Evolutionary conservation across 2,797 vertebrate genomes (phyloP).

Genomic region (Todus mexicanus): DNA sequence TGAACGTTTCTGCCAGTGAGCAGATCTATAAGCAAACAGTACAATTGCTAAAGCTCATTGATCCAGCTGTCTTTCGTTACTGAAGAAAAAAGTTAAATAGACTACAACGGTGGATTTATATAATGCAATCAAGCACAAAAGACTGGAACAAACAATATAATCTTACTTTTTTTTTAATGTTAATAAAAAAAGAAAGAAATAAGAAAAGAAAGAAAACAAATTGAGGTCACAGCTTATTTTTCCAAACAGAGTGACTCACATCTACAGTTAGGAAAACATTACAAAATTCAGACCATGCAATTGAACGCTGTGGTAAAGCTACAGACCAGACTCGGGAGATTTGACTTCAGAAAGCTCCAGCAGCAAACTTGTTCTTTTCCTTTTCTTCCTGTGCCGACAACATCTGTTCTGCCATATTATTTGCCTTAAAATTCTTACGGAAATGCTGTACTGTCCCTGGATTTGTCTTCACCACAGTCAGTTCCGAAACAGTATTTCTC

Average conservation of each 20-base stretch:
- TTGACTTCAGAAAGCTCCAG: background rate
- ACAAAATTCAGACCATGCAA: background rate
- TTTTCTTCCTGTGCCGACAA: background rate
- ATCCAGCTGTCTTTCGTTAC: background rate
- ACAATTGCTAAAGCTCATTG: background rate
- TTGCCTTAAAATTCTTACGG: background rate
- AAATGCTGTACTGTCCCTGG: background rate
- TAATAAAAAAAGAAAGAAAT: background rate
- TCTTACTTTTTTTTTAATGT: background rate
- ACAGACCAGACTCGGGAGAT: background rate
- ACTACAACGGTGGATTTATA: background rate
- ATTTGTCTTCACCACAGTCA: background rate
- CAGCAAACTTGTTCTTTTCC: background rate
- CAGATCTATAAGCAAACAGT: constrained; percentile 8
- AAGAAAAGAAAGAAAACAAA: background rate
- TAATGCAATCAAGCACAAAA: background rate
- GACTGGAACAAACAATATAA: background rate
- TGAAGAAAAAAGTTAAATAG: background rate
- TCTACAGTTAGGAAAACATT: background rate
- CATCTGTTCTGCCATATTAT: background rate
- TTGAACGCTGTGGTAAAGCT: background rate
- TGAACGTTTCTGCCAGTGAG: constrained; percentile 29
- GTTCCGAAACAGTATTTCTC: background rate
- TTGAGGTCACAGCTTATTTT: background rate
- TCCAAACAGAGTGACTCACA: background rate